These are phyloP conservation scores for Cephus sareptanus DNA, from an alignment of 2,888 invertebrate species.

Conservation along the genomic window DNA sequence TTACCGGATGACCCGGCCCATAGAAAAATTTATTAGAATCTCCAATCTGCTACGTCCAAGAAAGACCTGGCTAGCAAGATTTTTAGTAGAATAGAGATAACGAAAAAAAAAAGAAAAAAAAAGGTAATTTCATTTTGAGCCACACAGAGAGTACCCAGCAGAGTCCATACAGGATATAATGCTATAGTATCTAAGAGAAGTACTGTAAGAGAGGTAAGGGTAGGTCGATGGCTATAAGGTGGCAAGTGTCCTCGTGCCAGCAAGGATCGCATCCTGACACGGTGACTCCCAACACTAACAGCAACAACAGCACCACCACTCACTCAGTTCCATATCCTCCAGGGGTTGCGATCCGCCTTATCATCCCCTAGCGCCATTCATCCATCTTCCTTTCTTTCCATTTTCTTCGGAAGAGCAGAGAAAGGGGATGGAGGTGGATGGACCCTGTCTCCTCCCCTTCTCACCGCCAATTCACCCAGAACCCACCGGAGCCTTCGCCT, in stretches of 20 bases:
- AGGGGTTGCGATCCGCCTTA: constrained; percentile 26
- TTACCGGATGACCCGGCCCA: neutral
- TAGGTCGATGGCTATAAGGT: neutral
- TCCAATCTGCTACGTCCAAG: neutral
- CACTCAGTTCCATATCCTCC: constrained; percentile 20
- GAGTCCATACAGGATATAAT: neutral
- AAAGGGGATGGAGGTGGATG: neutral
- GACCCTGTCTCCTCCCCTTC: constrained; percentile 25
- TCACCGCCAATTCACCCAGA: constrained; percentile 23
- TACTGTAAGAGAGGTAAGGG: neutral
- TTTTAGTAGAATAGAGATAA: neutral
- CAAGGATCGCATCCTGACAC: constrained; percentile 52
- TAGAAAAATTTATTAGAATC: neutral
- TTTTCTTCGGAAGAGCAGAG: constrained; percentile 44
- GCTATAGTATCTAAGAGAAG: neutral
- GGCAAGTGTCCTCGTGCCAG: constrained; percentile 49
- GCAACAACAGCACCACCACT: constrained; percentile 26
- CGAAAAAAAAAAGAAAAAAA: neutral
- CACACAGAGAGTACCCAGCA: neutral
- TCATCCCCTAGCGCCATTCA: constrained; percentile 53
- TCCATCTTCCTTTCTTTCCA: constrained; percentile 65
- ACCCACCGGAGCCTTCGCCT: neutral
- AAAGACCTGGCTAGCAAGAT: neutral
- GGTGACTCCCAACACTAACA: constrained; percentile 44
- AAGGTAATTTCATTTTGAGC: neutral